Percentiles rank a stretch among this genome's conserved stretches.
These are phyloP conservation scores for Catagonus wagneri DNA, from an alignment of 2,113 vertebrate species.

Conservation along the genomic window DNA sequence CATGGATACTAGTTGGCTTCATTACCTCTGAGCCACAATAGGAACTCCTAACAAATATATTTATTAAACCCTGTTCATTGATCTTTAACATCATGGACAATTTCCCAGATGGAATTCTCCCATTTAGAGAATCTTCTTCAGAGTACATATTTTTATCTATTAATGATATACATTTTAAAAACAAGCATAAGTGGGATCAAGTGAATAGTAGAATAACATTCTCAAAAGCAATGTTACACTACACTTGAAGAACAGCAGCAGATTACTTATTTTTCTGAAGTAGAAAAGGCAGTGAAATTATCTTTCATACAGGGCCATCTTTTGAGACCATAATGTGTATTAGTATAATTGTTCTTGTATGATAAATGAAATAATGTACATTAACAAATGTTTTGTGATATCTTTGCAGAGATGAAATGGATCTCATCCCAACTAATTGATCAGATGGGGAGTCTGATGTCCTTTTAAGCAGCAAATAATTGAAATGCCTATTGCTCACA, in stretches of 20 bases:
- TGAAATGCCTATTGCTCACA: not conserved
- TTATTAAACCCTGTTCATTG: not conserved
- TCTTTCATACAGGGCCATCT: not conserved
- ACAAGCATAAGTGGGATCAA: not conserved
- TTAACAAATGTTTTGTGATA: not conserved
- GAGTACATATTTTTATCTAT: not conserved
- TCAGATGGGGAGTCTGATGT: not conserved
- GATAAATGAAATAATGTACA: conserved; percentile 11
- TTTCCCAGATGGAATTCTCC: not conserved
- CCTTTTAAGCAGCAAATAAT: not conserved
- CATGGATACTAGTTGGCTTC: too few species aligned
- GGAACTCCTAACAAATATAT: not conserved
- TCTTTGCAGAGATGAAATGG: not conserved
- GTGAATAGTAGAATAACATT: not conserved
- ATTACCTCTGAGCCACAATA: too few species aligned
- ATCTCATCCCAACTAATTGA: not conserved
- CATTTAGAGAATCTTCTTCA: not conserved
- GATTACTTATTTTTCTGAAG: not conserved
- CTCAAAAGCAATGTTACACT: not conserved
- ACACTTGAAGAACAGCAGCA: not conserved
- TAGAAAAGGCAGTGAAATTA: not conserved
- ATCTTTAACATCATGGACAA: not conserved
- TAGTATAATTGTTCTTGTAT: not conserved
- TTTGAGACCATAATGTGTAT: not conserved
- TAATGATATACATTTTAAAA: not conserved